A percentile compares a stretch with the other conserved stretches of the same genome.
Evolutionary conservation across 2,888 invertebrate species (phyloP).

Genomic region (Drosophila birchii): DNA sequence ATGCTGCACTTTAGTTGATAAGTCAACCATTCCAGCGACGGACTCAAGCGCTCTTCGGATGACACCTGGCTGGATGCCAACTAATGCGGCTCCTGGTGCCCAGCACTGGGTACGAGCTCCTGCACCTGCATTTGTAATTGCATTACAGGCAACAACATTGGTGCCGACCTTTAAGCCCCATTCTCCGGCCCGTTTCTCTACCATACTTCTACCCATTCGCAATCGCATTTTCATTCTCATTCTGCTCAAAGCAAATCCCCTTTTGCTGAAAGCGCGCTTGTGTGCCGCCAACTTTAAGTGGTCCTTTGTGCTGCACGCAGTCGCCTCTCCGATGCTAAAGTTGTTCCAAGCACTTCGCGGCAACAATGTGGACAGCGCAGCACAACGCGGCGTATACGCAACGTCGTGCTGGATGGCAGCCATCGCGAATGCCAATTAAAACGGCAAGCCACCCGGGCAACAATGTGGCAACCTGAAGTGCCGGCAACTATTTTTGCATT

Average conservation of each 20-base stretch:
- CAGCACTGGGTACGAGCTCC: background rate
- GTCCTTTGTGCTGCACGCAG: constrained; percentile 65
- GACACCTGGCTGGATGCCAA: constrained; percentile 66
- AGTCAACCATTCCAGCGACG: constrained; percentile 66
- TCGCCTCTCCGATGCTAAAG: constrained; percentile 29
- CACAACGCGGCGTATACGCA: constrained; percentile 44
- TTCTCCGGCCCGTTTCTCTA: background rate
- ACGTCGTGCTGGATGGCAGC: constrained; percentile 20
- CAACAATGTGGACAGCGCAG: constrained; percentile 52
- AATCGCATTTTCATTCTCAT: constrained; percentile 30
- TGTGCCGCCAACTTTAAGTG: constrained; percentile 68
- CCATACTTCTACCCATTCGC: background rate
- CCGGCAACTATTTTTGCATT: constrained; percentile 55
- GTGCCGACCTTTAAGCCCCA: constrained; percentile 32
- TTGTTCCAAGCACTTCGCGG: constrained; percentile 34
- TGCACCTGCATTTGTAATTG: constrained; percentile 74
- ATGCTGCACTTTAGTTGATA: constrained; percentile 78
- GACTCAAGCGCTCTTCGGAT: constrained; percentile 37
- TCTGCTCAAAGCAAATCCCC: constrained; percentile 72
- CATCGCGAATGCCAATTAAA: constrained; percentile 47
- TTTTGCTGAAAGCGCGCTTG: constrained; percentile 31
- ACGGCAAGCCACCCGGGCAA: constrained; percentile 44
- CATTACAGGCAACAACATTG: constrained; percentile 58
- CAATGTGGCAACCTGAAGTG: constrained; percentile 51
- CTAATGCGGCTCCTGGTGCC: constrained; percentile 14